Evolutionary conservation across 2,797 vertebrate genomes (phyloP).

Genomic region (Notolepis coatsorum): DNA sequence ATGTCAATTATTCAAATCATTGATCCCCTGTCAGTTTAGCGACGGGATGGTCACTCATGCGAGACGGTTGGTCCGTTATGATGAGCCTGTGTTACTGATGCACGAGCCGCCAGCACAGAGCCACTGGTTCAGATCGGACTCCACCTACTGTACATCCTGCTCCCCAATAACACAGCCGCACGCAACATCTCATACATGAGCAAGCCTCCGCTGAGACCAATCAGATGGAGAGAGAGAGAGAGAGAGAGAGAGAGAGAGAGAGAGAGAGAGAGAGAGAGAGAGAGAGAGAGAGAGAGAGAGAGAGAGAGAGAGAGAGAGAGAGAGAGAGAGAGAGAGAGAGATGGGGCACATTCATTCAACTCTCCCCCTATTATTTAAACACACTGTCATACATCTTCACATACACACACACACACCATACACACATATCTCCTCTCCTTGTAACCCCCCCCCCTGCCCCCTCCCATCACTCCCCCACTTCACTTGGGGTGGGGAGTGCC

Average conservation of each 20-base stretch:
- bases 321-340: neutral
- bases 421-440: constrained; percentile 4
- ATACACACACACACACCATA: constrained; percentile 7
- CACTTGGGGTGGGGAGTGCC: too few species aligned
- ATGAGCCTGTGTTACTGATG: neutral
- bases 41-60: constrained; percentile 12
- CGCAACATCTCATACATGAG: neutral
- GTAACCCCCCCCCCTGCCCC: neutral
- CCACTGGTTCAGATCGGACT: neutral
- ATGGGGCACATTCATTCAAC: constrained; percentile 7
- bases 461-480: too few species aligned
- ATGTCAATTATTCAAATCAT: constrained; percentile 62
- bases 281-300: too few species aligned
- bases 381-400: neutral
- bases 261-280: too few species aligned
- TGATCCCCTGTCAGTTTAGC: constrained; percentile 29
- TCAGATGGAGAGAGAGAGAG: too few species aligned
- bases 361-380: constrained; percentile 1
- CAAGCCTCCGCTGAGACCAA: neutral
- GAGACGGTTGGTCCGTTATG: neutral
- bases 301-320: neutral
- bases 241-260: too few species aligned
- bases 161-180: neutral
- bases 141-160: neutral
- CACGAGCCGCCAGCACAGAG: neutral